Evolutionary conservation across 2,113 vertebrate species (phyloP), one percentile per base, ranked within the genome.

Genomic region (Ctenomys sociabilis): DNA sequence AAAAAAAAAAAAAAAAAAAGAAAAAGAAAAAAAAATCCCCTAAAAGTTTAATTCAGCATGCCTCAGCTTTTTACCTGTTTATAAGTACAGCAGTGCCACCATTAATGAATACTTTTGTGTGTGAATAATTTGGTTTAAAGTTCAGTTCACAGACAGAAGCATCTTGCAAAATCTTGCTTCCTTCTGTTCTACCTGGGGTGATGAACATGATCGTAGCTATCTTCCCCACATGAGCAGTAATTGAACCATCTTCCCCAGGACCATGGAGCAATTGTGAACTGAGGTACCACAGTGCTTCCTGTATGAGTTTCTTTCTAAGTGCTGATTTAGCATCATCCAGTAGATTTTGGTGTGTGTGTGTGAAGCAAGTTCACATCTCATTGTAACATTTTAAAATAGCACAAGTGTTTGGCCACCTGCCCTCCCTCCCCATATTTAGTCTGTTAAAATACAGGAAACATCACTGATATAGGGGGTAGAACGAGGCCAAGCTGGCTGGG

Each of bases 391-490:
- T 97, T 92, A 94, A 96, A 96, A 97, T 40, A 66, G 30, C 86
- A 91, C 88, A 97, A 89, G 70, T 96, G 40, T 96, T 95, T 83
- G 96, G 37, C 95, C 43, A 77, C 68, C 61, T 75, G n/a, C 37
- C 57, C 94, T 87, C 75, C 52, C 82, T 59, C 54, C 59, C 40
- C 45, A 81, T 72, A 95, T 45, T 88, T 72, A 85, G 21, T 93
- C 59, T 93, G n/a, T 96, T 89, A 91, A 97, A 97, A 97, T 95
- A 95, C 73, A 96, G 73, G 78, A 92, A 95, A 96, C 85, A 91
- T n/a, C 64, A 96, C 57, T 37, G 68, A 72, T 8, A 4, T 21
- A 21, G 17, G 68, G 22, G n/a, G n/a, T 9, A 19, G 35, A 21
- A n/a, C 3, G n/a, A 9, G 68, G 32, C 35, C 19, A 72, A 37